phyloP scores from a whole-genome alignment of 2,113 vertebrate species.

The Oxygymnocypris stewartii region DNA sequence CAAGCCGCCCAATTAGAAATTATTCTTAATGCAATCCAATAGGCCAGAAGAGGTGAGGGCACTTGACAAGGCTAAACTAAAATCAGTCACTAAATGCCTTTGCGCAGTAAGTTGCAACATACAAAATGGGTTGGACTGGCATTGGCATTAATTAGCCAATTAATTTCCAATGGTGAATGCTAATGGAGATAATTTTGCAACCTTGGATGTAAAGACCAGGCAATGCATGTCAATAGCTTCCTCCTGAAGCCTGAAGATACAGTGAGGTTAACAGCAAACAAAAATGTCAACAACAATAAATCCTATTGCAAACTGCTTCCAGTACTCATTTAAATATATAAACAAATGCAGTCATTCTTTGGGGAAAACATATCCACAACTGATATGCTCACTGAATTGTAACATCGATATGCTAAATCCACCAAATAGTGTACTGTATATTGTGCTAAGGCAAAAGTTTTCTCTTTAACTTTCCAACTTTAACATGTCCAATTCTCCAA shows the following conservation, averaged over 20 bases:
- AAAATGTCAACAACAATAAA: constrained; percentile 39
- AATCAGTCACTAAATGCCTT: constrained; percentile 29
- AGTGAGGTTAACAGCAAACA: constrained; percentile 34
- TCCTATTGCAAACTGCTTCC: neutral
- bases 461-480: constrained; percentile 14
- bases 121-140: constrained; percentile 57
- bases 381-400: neutral
- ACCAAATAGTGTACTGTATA: neutral
- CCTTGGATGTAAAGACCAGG: constrained; percentile 54
- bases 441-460: constrained; percentile 8
- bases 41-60: constrained; percentile 1
- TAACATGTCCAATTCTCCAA: constrained; percentile 25
- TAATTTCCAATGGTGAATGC: constrained; percentile 61
- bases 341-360: constrained; percentile 12
- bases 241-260: constrained; percentile 24
- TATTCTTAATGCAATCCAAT: neutral
- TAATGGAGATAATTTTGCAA: constrained; percentile 63
- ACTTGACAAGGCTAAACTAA: constrained; percentile 1
- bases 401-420: constrained; percentile 4
- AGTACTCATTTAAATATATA: constrained; percentile 22
- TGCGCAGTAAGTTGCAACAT: constrained; percentile 48
- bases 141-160: constrained; percentile 67
- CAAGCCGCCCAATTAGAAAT: neutral
- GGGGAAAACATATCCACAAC: neutral
- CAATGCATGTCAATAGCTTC: constrained; percentile 55